phyloP scores from a whole-genome alignment of 2,888 invertebrate species.

The Helicoverpa assulta region DNA sequence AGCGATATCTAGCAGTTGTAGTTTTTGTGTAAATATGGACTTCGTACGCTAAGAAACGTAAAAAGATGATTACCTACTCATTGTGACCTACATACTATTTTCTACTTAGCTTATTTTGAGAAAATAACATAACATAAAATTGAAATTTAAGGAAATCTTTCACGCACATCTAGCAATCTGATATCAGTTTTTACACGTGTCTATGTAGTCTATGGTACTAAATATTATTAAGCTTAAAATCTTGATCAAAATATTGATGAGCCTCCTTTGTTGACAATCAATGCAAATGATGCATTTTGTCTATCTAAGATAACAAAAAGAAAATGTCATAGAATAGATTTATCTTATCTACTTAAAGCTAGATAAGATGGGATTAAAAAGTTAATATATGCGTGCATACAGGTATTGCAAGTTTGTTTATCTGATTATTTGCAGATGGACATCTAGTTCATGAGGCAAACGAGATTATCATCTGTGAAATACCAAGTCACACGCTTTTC shows the following conservation, averaged over 20 bases:
- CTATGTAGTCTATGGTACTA: too few species aligned
- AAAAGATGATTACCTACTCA: not conserved
- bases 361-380: not conserved
- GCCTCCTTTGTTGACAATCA: not conserved
- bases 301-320: not conserved
- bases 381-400: not conserved
- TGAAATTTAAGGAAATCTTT: too few species aligned
- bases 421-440: slow-evolving; percentile 1
- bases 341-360: not conserved
- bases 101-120: not conserved
- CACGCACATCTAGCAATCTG: too few species aligned
- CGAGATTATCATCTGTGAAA: not conserved
- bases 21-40: not conserved
- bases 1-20: not conserved
- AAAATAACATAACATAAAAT: too few species aligned
- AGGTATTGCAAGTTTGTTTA: not conserved
- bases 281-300: not conserved
- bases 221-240: not conserved
- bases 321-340: not conserved
- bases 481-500: too few species aligned
- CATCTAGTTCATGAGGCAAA: not conserved
- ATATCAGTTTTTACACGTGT: too few species aligned
- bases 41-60: not conserved
- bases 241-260: not conserved
- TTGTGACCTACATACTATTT: not conserved